Evolutionary conservation across 2,113 vertebrate genomes (phyloP).

Genomic region (Oreotrochilus melanogaster): DNA sequence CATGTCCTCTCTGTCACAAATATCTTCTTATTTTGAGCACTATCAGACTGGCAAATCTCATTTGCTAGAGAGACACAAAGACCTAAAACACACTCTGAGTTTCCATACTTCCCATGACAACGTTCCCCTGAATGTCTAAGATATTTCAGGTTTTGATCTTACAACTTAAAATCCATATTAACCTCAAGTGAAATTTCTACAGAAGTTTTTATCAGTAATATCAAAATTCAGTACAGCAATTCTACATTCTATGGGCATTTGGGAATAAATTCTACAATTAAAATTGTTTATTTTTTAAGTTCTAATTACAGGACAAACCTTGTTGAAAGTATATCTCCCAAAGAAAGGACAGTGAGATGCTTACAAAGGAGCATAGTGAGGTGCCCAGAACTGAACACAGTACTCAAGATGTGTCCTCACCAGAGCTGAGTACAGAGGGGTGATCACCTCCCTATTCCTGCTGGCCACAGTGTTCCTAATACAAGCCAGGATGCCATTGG

Average conservation of each 20-base stretch:
- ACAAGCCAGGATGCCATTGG: too few species aligned
- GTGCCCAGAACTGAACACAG: too few species aligned
- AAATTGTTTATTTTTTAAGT: background rate
- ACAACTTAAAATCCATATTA: background rate
- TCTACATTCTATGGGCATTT: background rate
- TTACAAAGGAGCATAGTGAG: background rate
- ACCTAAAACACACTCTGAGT: background rate
- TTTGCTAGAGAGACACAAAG: background rate
- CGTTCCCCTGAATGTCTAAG: background rate
- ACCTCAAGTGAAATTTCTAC: background rate
- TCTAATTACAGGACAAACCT: background rate
- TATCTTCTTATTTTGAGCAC: background rate
- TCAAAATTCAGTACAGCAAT: background rate
- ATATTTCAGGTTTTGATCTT: background rate
- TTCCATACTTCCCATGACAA: background rate
- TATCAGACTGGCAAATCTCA: background rate
- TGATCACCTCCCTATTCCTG: too few species aligned
- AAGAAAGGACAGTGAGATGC: background rate
- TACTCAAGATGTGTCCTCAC: too few species aligned
- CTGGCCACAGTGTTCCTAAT: too few species aligned
- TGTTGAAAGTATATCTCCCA: background rate
- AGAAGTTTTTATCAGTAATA: background rate
- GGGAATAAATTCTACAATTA: background rate
- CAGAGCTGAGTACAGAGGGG: too few species aligned
- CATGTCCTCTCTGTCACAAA: accelerated